Evolutionary conservation across 2,797 vertebrate species (phyloP).

Genomic region (Gadopsis marmoratus): DNA sequence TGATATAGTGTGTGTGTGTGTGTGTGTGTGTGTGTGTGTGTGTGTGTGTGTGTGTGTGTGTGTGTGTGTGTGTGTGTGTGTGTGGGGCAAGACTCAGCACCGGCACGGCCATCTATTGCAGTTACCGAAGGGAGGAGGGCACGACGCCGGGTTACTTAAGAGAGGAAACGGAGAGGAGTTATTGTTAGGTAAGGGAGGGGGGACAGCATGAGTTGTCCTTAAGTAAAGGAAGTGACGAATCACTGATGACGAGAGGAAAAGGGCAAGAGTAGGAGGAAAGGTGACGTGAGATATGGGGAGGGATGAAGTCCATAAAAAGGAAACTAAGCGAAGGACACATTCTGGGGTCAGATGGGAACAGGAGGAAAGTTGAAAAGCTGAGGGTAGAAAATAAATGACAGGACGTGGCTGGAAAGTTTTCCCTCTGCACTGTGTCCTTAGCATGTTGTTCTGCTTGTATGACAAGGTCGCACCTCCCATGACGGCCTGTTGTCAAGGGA

Average conservation of each 20-base stretch:
- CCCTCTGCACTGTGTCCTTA: neutral
- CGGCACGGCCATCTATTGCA: constrained; percentile 43
- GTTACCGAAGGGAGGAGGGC: constrained; percentile 26
- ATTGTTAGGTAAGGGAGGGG: constrained; percentile 9
- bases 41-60: too few species aligned
- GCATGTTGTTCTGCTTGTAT: constrained; percentile 37
- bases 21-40: too few species aligned
- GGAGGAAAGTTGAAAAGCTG: neutral
- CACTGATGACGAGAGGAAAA: neutral
- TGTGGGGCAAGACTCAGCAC: constrained; percentile 13
- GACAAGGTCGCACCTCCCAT: constrained; percentile 63
- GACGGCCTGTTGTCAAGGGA: constrained; percentile 67
- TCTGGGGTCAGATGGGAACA: neutral
- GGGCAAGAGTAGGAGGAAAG: neutral
- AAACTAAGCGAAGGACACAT: neutral
- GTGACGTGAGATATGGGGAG: neutral
- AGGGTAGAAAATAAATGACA: neutral
- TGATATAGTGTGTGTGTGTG: too few species aligned
- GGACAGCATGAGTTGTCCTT: constrained; percentile 9
- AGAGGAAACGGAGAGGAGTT: constrained; percentile 26
- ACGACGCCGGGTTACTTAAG: constrained; percentile 5
- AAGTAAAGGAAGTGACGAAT: constrained; percentile 15
- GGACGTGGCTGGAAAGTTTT: constrained; percentile 12
- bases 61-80: too few species aligned
- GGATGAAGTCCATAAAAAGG: neutral